These are phyloP conservation scores for Helobdella robusta DNA, from an alignment of 2,888 invertebrate genomes.

Conservation along the genomic window DNA sequence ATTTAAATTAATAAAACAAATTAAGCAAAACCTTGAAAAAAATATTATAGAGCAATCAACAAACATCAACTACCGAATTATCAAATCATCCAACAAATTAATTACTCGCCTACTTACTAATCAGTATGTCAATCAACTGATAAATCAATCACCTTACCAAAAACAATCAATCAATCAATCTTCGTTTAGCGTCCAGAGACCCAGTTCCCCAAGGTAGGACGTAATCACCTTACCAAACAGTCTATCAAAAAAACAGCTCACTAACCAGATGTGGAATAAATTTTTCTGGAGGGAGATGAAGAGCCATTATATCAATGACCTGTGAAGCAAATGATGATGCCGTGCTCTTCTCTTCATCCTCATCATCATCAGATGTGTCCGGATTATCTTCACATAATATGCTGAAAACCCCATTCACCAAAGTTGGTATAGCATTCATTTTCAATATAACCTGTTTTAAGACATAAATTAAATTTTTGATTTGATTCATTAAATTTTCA, in stretches of 20 bases:
- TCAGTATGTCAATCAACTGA: too few relatives aligned
- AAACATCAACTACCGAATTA: too few relatives aligned
- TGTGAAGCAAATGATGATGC: slow-evolving; percentile 64
- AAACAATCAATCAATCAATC: too few relatives aligned
- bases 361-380: slow-evolving; percentile 58
- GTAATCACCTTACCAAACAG: background rate
- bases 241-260: slow-evolving; percentile 15
- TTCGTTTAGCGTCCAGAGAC: background rate
- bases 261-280: slow-evolving; percentile 62
- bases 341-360: slow-evolving; percentile 56
- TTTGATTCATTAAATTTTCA: too few relatives aligned
- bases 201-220: background rate
- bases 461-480: too few relatives aligned
- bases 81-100: background rate
- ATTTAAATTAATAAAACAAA: too few relatives aligned
- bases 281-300: slow-evolving; percentile 67
- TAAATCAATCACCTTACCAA: too few relatives aligned
- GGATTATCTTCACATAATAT: slow-evolving; percentile 60
- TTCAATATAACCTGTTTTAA: slow-evolving; percentile 56
- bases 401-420: slow-evolving; percentile 60
- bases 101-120: too few relatives aligned
- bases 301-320: slow-evolving; percentile 61
- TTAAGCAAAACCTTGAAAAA: too few relatives aligned
- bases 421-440: slow-evolving; percentile 62
- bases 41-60: too few relatives aligned